Evolutionary conservation across 2,797 vertebrate genomes (phyloP).

Genomic region (Paratrypauchen microcephalus): DNA sequence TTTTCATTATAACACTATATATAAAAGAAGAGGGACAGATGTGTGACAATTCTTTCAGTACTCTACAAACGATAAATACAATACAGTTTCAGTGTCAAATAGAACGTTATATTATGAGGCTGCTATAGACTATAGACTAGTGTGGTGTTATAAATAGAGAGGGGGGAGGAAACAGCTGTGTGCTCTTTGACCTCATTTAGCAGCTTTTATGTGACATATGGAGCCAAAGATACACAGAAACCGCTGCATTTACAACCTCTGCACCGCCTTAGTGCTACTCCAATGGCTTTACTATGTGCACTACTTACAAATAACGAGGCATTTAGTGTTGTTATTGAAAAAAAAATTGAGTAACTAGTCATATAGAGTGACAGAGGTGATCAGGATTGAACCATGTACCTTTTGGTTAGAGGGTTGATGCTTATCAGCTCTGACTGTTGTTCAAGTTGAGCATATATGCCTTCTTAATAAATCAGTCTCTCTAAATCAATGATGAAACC

Average conservation of each 20-base stretch:
- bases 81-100: too few species aligned
- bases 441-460: too few species aligned
- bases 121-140: not conserved
- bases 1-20: too few species aligned
- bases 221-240: constrained; percentile 12
- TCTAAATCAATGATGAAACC: too few species aligned
- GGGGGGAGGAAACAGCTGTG: constrained; percentile 19
- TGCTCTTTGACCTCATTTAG: constrained; percentile 35
- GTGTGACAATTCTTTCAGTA: too few species aligned
- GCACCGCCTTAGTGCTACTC: not conserved
- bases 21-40: too few species aligned
- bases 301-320: not conserved
- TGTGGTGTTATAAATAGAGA: constrained; percentile 27
- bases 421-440: too few species aligned
- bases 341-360: not conserved
- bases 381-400: too few species aligned
- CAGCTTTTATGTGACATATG: constrained; percentile 9
- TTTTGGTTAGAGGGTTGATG: too few species aligned
- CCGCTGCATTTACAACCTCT: not conserved
- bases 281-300: not conserved
- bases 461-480: too few species aligned
- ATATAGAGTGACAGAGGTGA: too few species aligned
- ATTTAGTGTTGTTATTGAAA: not conserved
- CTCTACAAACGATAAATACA: too few species aligned
- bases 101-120: not conserved